These are phyloP conservation scores for Crotalus viridis DNA, from an alignment of 2,113 vertebrate genomes.

Conservation along the genomic window DNA sequence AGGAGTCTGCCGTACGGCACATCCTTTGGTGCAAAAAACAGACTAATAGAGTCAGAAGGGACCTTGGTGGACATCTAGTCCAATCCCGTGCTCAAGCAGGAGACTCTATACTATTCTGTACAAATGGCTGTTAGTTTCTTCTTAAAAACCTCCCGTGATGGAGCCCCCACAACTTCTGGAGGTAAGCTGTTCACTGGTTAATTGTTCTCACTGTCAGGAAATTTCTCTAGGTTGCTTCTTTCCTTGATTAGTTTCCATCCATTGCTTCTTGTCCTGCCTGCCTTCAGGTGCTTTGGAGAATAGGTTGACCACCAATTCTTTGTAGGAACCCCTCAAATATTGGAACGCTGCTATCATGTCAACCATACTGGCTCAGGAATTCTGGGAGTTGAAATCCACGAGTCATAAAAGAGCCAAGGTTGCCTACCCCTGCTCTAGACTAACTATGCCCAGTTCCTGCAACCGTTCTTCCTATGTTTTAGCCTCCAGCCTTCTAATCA, in stretches of 20 bases:
- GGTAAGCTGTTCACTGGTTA: accelerated
- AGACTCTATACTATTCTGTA: neutral
- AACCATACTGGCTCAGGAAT: no score
- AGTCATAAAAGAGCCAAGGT: no score
- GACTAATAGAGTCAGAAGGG: neutral
- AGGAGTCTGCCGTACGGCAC: neutral
- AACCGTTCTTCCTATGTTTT: neutral
- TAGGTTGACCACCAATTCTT: neutral
- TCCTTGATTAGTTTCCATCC: neutral
- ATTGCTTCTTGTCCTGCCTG: neutral
- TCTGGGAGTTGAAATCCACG: no score
- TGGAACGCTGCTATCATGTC: neutral
- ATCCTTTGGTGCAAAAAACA: neutral
- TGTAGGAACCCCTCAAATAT: neutral
- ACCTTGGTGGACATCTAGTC: neutral
- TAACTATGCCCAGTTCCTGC: neutral
- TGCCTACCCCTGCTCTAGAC: neutral
- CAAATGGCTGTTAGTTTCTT: neutral
- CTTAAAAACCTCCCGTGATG: neutral
- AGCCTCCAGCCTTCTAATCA: neutral
- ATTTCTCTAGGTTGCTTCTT: neutral
- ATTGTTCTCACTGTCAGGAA: neutral
- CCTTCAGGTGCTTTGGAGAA: neutral
- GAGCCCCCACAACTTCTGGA: neutral
- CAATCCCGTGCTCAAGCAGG: neutral